Evolutionary conservation across 1,140 invertebrate genomes (phyloP).

Genomic region (Dendrolimus kikuchii): DNA sequence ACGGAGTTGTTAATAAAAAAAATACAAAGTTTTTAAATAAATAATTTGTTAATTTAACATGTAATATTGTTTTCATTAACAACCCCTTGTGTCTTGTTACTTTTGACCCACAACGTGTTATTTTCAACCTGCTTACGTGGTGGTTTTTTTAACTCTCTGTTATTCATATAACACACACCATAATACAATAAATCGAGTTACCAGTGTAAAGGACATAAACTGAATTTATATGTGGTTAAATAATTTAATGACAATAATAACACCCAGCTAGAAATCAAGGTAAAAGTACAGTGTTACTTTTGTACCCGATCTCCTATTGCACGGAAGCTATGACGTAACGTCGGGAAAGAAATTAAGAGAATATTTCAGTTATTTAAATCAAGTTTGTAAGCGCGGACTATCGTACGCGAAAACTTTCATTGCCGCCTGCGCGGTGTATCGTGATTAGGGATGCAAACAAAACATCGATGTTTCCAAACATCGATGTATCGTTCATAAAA

Average conservation of each 20-base stretch:
- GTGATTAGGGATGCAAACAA: no score
- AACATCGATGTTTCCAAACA: no score
- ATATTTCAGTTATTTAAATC: no score
- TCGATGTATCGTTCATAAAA: no score
- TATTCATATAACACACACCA: slow-evolving; percentile 10
- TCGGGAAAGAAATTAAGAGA: no score
- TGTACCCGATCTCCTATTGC: slow-evolving; percentile 18
- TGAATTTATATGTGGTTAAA: slow-evolving; percentile 12
- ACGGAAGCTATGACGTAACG: no score
- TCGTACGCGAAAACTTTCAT: no score
- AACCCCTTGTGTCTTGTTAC: slow-evolving; percentile 17
- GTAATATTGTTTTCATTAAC: slow-evolving; percentile 13
- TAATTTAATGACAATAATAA: slow-evolving; percentile 17
- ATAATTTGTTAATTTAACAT: slow-evolving; percentile 17
- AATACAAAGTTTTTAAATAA: slow-evolving; percentile 12
- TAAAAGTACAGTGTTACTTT: slow-evolving; percentile 22
- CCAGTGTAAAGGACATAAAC: slow-evolving; percentile 13
- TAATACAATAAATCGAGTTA: slow-evolving; percentile 13
- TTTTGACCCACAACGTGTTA: slow-evolving; percentile 19
- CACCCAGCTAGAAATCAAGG: slow-evolving; percentile 14
- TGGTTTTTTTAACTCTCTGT: slow-evolving; percentile 17
- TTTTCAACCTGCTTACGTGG: slow-evolving; percentile 17
- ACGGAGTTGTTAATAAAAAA: no score
- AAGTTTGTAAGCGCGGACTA: no score
- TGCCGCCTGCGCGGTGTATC: no score